These are phyloP conservation scores for Laodelphax striatellus DNA, from an alignment of 1,140 invertebrate species.

Conservation along the genomic window DNA sequence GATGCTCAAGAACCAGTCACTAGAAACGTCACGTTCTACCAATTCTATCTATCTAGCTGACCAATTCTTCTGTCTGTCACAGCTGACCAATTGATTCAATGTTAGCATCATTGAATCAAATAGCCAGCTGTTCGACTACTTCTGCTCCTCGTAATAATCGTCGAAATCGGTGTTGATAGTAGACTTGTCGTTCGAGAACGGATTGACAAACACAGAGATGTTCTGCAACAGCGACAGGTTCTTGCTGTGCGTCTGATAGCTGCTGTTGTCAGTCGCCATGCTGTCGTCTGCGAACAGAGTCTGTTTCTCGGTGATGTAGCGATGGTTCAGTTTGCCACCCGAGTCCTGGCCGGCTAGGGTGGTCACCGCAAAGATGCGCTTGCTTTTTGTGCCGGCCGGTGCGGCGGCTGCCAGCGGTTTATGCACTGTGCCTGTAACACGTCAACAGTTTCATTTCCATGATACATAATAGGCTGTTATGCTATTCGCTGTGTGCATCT, in stretches of 20 bases:
- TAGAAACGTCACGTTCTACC: too few species aligned
- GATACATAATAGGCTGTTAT: too few species aligned
- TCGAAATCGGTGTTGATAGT: slow-evolving; percentile 25
- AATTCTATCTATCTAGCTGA: too few species aligned
- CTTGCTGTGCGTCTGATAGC: slow-evolving; percentile 30
- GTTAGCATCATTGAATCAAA: too few species aligned
- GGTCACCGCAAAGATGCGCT: slow-evolving; percentile 35
- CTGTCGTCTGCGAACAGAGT: slow-evolving; percentile 35
- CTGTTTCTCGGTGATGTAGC: slow-evolving; percentile 39
- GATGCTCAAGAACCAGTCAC: too few species aligned
- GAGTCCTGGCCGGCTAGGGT: slow-evolving; percentile 33
- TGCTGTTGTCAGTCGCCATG: slow-evolving; percentile 6
- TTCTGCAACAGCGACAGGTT: slow-evolving; percentile 34
- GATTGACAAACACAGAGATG: slow-evolving; percentile 44
- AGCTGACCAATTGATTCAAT: too few species aligned
- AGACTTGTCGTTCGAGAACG: slow-evolving; percentile 28
- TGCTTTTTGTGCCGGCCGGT: background rate
- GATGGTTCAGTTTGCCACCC: slow-evolving; percentile 26
- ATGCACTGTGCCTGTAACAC: too few species aligned
- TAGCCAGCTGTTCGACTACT: too few species aligned
- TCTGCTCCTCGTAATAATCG: slow-evolving; percentile 24
- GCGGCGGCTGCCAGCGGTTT: too few species aligned
- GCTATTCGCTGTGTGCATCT: too few species aligned
- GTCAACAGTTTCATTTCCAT: too few species aligned
- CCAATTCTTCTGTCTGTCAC: too few species aligned